Evolutionary conservation across 2,113 vertebrate genomes (phyloP), one percentile per base, ranked within the genome.

Genomic region (Eolophus roseicapilla): DNA sequence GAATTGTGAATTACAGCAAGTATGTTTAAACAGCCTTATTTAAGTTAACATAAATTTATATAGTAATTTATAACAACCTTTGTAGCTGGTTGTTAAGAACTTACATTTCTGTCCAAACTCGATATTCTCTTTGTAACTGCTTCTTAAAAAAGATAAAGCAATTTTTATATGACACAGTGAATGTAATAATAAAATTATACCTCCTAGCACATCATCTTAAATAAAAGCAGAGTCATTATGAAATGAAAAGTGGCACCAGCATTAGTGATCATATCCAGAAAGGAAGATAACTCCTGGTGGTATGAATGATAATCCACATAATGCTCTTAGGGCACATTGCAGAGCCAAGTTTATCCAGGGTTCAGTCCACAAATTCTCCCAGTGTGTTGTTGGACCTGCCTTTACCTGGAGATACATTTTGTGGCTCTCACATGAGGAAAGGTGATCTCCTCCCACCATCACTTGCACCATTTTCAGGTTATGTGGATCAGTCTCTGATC

Each of bases 401-500:
- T 74, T 63, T 88, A n/a, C 21, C 13, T 62, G 44, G 71, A 82
- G 63, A 41, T n/a, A 11, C 2, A 5, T 80, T 70, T 63, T 92
- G 46, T 14, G 59, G 35, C 9, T 74, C 84, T 62, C 60, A 17
- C 46, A 3, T 28, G 37, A 9, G 52, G 44, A 37, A 33, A 43
- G 24, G 21, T 75, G 43, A 7, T 52, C 46, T 74, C 7, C 28
- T 86, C 43, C 37, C 37, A 53, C 23, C 82, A 24, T 53, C 50
- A 13, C 29, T 80, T 6, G 0, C 71, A 60, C 39, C 15, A 6
- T 78, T 88, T 52, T 25, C 59, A 62, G 6, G 0, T 47, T 50
- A 12, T 0, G 0, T 60, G 21, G 41, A 37, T 68, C 0, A 0
- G 14, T 55, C 25, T 76, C 19, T 1, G 3, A 60, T 68, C 49